These are phyloP conservation scores for Portunus trituberculatus DNA, from an alignment of 1,140 invertebrate species.

Conservation along the genomic window DNA sequence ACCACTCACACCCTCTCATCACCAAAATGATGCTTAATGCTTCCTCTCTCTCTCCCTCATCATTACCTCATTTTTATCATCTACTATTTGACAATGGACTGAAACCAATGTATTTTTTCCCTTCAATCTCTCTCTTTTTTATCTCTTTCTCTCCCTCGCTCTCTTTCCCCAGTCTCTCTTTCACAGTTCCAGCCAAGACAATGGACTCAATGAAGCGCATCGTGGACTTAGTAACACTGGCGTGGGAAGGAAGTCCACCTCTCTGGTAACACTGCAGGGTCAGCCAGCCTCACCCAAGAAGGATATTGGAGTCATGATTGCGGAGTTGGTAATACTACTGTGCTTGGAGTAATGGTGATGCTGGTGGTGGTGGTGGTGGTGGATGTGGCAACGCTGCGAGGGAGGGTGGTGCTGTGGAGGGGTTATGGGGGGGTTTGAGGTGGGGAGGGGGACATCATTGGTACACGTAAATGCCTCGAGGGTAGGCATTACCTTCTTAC, in stretches of 20 bases:
- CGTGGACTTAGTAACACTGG: background rate
- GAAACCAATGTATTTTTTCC: background rate
- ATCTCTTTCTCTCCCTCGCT: background rate
- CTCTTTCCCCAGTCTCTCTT: background rate
- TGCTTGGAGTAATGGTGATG: background rate
- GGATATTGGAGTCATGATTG: background rate
- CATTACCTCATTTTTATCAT: background rate
- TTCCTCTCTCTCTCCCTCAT: background rate
- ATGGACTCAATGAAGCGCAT: background rate
- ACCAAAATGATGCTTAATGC: background rate
- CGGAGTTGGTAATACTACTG: background rate
- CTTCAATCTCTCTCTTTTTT: background rate
- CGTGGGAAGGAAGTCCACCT: background rate
- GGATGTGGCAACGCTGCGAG: background rate
- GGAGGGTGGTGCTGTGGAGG: background rate
- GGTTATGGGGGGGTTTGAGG: background rate
- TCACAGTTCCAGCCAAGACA: background rate
- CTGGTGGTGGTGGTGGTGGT: background rate
- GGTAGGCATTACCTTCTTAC: too few species aligned
- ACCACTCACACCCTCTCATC: too few species aligned
- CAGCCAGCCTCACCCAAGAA: background rate
- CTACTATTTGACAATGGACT: too few species aligned
- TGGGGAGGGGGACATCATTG: too few species aligned
- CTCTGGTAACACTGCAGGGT: background rate
- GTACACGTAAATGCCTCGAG: too few species aligned